Evolutionary conservation across 2,888 invertebrate species (phyloP).

Genomic region (Parnassius smintheus): DNA sequence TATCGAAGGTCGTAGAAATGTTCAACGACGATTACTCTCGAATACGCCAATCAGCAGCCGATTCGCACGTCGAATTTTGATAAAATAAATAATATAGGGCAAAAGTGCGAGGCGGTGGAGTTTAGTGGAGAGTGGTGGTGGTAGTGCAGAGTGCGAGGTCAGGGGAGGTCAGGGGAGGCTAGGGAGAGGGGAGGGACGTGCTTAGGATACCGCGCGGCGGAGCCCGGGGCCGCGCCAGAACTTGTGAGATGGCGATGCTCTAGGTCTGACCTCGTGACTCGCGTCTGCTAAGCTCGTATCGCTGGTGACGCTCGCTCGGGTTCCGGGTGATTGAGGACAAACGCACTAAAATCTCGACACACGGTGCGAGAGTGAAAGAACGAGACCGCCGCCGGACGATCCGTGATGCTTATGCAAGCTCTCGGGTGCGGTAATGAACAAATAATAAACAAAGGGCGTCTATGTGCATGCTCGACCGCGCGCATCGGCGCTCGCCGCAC

Average conservation of each 20-base stretch:
- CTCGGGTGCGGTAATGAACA: conserved; percentile 78
- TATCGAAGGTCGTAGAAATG: neutral
- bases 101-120: conserved; percentile 38
- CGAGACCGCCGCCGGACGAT: conserved; percentile 69
- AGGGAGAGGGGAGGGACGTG: conserved; percentile 35
- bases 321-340: conserved; percentile 57
- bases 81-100: conserved; percentile 21
- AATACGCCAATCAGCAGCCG: conserved; percentile 3
- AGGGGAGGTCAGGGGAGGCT: conserved; percentile 34
- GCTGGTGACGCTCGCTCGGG: conserved; percentile 64
- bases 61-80: conserved; percentile 1
- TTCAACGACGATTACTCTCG: conserved; percentile 10
- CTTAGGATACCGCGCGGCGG: conserved; percentile 37
- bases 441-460: conserved; percentile 77
- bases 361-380: conserved; percentile 64
- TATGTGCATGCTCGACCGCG: conserved; percentile 77
- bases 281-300: conserved; percentile 59
- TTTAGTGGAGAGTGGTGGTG: conserved; percentile 39
- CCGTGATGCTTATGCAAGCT: conserved; percentile 76
- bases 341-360: conserved; percentile 46
- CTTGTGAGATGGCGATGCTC: conserved; percentile 81
- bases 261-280: conserved; percentile 76
- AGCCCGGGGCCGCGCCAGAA: conserved; percentile 69
- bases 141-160: conserved; percentile 45
- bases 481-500: conserved; percentile 78